Base-by-base conservation (phyloP, 2,113 vertebrate species). In the Origma solitaria region DNA sequence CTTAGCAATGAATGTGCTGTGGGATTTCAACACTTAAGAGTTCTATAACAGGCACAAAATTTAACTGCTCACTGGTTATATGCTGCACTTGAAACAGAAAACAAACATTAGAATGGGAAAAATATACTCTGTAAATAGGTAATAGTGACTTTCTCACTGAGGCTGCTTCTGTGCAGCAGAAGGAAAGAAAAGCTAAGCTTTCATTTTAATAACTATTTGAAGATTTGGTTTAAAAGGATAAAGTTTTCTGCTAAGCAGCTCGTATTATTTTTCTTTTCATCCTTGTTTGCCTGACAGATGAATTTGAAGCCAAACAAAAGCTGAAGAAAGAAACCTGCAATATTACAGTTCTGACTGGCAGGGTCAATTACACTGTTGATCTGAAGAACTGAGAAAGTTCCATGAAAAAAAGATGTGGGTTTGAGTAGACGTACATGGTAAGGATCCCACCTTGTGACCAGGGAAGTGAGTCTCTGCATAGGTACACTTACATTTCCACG, bases 221-320 rank as follows among this genome's bases (percentile, higher is more conserved):
- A 88, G 58, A 90, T 96, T 93, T 92, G 35, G 90, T 86, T 96
- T 95, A 91, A 97, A 96, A 96, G 69, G 93, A 65, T 66, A 71
- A 84, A 70, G 51, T 79, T 92, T 85, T 61, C 81, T 88, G 64
- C 90, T 96, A 90, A 96, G 85, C 54, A 54, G 69, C 50, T 95
- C 64, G 58, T 56, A 73, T 85, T 65, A 69, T 44, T 70, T 86
- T 95, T 75, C 19, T 82, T 86, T 88, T 94, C 65, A 76, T 93
- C 60, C 28, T 51, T 45, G 65, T 90, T 93, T 96, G 45, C 72
- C 73, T 87, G 64, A 31, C 61, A 90, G 83, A 86, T 68, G 4
- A 95, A 95, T 64, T 69, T 88, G 58, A 14, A 91, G 38, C 61
- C 85, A 82, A 93, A 85, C 37, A 93, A 96, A 93, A 64, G 22